Evolutionary conservation across 2,888 invertebrate genomes (phyloP).

Genomic region (Chydorus sphaericus): DNA sequence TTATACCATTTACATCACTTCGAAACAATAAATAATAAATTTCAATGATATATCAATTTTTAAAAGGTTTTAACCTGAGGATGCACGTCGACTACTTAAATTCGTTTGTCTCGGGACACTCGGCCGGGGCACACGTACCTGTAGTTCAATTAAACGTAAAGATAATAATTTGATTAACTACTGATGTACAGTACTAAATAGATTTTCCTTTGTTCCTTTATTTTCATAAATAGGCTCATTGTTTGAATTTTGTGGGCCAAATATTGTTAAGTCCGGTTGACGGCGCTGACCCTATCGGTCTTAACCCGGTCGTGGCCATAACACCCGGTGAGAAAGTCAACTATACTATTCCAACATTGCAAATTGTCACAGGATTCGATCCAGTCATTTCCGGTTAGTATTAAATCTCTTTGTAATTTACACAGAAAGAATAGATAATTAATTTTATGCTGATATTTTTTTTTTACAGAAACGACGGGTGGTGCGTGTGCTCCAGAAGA

Average conservation of each 20-base stretch:
- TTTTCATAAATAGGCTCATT: constrained; percentile 5
- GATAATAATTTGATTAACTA: background rate
- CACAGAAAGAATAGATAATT: background rate
- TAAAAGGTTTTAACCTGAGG: constrained; percentile 1
- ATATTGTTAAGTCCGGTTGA: constrained; percentile 22
- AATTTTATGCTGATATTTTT: background rate
- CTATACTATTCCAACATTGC: constrained; percentile 20
- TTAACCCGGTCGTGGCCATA: constrained; percentile 16
- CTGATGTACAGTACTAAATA: background rate
- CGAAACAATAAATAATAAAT: background rate
- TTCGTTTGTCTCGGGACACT: constrained; percentile 14
- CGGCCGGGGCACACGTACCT: constrained; percentile 17
- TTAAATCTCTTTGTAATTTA: background rate
- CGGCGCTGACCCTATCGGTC: constrained; percentile 19
- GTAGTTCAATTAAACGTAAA: constrained; percentile 7
- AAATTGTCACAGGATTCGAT: constrained; percentile 20
- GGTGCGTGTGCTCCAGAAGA: constrained; percentile 20
- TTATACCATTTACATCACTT: background rate
- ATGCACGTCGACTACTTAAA: constrained; percentile 6
- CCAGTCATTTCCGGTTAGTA: constrained; percentile 14
- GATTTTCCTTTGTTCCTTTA: background rate
- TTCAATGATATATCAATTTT: background rate
- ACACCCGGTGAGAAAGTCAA: constrained; percentile 19
- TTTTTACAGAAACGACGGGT: background rate
- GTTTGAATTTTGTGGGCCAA: constrained; percentile 19